Base-by-base conservation (phyloP, 2,888 invertebrate genomes). In the Cephus nigrinus region DNA sequence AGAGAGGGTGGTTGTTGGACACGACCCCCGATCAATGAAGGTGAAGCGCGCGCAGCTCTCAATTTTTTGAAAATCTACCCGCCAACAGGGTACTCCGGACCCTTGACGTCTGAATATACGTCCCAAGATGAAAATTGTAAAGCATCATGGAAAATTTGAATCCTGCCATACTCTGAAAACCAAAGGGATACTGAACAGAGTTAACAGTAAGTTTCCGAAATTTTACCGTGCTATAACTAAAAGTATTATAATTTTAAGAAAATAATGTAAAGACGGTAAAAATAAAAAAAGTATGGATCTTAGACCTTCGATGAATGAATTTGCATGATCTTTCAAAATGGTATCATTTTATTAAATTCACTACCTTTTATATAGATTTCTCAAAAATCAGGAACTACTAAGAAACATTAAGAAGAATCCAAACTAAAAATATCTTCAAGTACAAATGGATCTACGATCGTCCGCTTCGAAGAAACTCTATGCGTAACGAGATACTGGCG, bases 11-110 rank as follows among this genome's bases (percentile, higher is more conserved):
- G 81, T 84, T 81, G 84, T 82, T 82, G 85, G 86, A 84, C 84
- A 86, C 75, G 82, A 83, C 84, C 86, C 55, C 81, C 90, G 90
- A 90, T 90, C 90, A 89, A 90, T 90, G 90, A 90, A 90, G 89
- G 87, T 83, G 86, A 87, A 84, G 90, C 90, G 90, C 90, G 90
- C 90, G 90, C 90, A 90, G 83, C 87, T 85, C 81, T 84, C 83
- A 87, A 84, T 90, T 90, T 90, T 90, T 90, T 90, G 90, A 90
- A 90, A 90, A 88, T 90, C 87, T 87, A 82, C 89, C 89, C 90
- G 90, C 90, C 90, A 90, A 90, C 90, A 84, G 86, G 82, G 82
- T 83, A 75, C 84, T 72, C 31, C 12, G 32, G 71, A 32, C 12
- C 33, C 33, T 71, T 31, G 71, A 31, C 71, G 71, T 71, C 33